Evolutionary conservation across 2,113 vertebrate genomes (phyloP).

Genomic region (Silurus asotus): DNA sequence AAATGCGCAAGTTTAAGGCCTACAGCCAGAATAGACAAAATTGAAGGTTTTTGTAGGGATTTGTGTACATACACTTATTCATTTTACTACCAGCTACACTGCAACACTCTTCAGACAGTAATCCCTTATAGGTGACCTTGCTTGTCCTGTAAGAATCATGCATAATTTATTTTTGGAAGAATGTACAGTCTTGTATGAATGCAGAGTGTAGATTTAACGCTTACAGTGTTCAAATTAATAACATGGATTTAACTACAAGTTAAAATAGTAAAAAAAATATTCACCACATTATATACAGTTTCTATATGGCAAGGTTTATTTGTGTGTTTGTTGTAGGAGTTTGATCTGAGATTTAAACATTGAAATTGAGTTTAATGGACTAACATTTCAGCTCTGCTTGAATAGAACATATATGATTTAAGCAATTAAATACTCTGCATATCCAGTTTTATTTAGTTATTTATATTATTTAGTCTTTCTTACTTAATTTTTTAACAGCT

Average conservation of each 20-base stretch:
- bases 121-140: neutral
- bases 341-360: neutral
- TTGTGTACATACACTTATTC: neutral
- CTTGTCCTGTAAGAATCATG: neutral
- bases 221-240: neutral
- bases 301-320: too few relatives aligned
- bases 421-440: neutral
- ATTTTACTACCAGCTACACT: neutral
- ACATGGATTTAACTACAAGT: too few relatives aligned
- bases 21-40: slow-evolving; percentile 31
- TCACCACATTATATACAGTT: too few relatives aligned
- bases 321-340: neutral
- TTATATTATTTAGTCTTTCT: neutral
- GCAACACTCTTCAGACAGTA: neutral
- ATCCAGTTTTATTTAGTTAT: neutral
- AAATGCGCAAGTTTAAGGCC: slow-evolving; percentile 42
- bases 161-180: neutral
- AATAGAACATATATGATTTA: neutral
- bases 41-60: neutral
- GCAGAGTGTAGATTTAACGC: neutral
- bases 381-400: neutral
- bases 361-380: neutral
- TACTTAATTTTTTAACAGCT: neutral
- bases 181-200: neutral
- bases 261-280: too few relatives aligned